Evolutionary conservation across 2,888 invertebrate genomes (phyloP).

Genomic region (Tryphoninae sp.): DNA sequence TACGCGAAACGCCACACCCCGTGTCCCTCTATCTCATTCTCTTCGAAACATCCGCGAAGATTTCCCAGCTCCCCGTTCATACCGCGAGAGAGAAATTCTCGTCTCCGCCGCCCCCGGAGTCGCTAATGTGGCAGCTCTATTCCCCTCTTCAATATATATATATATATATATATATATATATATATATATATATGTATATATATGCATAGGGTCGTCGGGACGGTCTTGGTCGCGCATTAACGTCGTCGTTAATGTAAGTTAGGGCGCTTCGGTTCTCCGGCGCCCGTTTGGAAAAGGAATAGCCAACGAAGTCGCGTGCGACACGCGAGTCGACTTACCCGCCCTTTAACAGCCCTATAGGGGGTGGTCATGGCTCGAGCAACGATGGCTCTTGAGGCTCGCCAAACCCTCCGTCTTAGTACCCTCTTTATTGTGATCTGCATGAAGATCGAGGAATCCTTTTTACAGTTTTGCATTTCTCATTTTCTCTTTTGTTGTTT

Average conservation of each 20-base stretch:
- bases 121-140: slow-evolving; percentile 60
- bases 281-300: slow-evolving; percentile 32
- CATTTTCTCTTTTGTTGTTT: neutral
- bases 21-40: slow-evolving; percentile 57
- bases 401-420: slow-evolving; percentile 24
- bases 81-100: slow-evolving; percentile 32
- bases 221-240: slow-evolving; percentile 67
- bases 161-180: neutral
- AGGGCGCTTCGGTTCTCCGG: slow-evolving; percentile 58
- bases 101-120: slow-evolving; percentile 29
- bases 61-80: slow-evolving; percentile 57
- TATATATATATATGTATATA: slow-evolving; percentile 18
- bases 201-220: slow-evolving; percentile 39
- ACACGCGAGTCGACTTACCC: slow-evolving; percentile 59
- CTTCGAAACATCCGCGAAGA: slow-evolving; percentile 64
- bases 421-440: slow-evolving; percentile 22
- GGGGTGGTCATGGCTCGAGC: slow-evolving; percentile 54
- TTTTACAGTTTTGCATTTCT: slow-evolving; percentile 26
- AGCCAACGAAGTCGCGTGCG: slow-evolving; percentile 57
- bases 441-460: neutral
- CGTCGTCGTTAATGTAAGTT: slow-evolving; percentile 69
- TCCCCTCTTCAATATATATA: slow-evolving; percentile 25
- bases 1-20: slow-evolving; percentile 75
- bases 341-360: slow-evolving; percentile 54
- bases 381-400: slow-evolving; percentile 44